A percentile compares a stretch with the other conserved stretches of the same genome.
Evolutionary conservation across 2,888 invertebrate genomes (phyloP).

Genomic region (Agonum fuliginosum): DNA sequence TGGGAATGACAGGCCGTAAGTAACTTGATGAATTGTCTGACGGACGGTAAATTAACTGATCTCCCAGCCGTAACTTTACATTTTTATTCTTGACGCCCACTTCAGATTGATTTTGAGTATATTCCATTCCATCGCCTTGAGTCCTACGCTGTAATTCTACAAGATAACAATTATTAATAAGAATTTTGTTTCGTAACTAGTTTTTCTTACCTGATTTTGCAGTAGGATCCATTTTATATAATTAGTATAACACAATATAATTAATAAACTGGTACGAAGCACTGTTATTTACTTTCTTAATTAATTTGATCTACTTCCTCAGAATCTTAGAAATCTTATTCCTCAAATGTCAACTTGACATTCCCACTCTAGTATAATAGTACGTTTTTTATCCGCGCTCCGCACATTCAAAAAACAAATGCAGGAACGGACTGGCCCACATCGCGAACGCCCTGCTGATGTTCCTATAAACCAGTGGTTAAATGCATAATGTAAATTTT

Average conservation of each 20-base stretch:
- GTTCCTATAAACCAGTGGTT: no score
- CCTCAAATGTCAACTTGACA: no score
- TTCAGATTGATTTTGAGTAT: slow-evolving; percentile 27
- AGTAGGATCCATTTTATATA: slow-evolving; percentile 7
- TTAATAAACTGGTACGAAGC: no score
- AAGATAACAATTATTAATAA: not conserved
- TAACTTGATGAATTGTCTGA: slow-evolving; percentile 68
- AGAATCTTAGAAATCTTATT: no score
- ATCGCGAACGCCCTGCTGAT: no score
- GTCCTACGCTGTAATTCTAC: slow-evolving; percentile 72
- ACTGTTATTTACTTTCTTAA: no score
- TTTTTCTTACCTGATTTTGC: slow-evolving; percentile 13
- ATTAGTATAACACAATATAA: no score
- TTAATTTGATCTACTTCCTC: slow-evolving; percentile 7
- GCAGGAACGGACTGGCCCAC: no score
- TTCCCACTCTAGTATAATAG: slow-evolving; percentile 1
- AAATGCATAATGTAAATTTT: no score
- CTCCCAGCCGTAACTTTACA: slow-evolving; percentile 64
- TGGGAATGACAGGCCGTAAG: slow-evolving; percentile 74
- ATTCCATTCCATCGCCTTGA: slow-evolving; percentile 84
- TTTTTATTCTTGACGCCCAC: slow-evolving; percentile 63
- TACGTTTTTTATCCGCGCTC: not conserved
- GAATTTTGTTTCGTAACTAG: not conserved
- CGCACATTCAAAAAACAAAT: not conserved
- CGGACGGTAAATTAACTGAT: slow-evolving; percentile 70